A percentile compares a stretch with the other conserved stretches of the same genome.
These are phyloP conservation scores for Pandion haliaetus DNA, from an alignment of 2,113 vertebrate species.

Conservation along the genomic window DNA sequence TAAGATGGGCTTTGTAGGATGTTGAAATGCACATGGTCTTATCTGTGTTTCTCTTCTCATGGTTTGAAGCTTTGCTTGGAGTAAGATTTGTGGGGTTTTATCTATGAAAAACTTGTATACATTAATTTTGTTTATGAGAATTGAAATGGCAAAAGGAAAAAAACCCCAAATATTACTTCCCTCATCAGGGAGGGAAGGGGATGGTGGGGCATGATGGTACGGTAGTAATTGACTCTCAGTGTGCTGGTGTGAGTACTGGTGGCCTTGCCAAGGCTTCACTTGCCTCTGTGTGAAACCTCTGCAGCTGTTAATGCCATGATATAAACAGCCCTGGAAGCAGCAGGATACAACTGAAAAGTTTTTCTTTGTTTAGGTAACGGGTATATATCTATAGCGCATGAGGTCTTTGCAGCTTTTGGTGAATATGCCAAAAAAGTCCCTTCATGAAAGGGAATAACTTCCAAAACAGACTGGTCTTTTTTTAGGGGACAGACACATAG, in stretches of 20 bases:
- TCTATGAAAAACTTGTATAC: not conserved
- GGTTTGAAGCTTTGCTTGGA: not conserved
- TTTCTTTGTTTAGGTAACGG: not conserved
- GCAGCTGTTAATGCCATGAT: not conserved
- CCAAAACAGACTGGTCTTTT: not conserved
- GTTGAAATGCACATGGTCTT: not conserved
- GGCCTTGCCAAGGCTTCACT: not conserved
- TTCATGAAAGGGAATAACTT: not conserved
- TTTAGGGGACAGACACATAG: not conserved
- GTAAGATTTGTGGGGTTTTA: not conserved
- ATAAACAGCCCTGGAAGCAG: not conserved
- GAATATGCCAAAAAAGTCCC: not conserved
- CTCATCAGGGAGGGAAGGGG: not conserved
- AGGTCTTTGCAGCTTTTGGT: not conserved
- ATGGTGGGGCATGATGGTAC: accelerated
- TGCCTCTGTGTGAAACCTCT: not conserved
- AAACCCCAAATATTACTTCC: not conserved
- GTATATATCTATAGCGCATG: not conserved
- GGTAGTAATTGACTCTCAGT: not conserved
- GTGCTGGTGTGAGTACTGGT: not conserved
- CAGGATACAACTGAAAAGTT: not conserved
- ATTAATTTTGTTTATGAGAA: not conserved
- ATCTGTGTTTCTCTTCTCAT: not conserved
- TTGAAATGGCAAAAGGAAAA: not conserved
- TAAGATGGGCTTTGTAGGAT: not conserved